A percentile compares a stretch with the other conserved stretches of the same genome.
These are phyloP conservation scores for Craniophora ligustri DNA, from an alignment of 2,888 invertebrate genomes.

Conservation along the genomic window DNA sequence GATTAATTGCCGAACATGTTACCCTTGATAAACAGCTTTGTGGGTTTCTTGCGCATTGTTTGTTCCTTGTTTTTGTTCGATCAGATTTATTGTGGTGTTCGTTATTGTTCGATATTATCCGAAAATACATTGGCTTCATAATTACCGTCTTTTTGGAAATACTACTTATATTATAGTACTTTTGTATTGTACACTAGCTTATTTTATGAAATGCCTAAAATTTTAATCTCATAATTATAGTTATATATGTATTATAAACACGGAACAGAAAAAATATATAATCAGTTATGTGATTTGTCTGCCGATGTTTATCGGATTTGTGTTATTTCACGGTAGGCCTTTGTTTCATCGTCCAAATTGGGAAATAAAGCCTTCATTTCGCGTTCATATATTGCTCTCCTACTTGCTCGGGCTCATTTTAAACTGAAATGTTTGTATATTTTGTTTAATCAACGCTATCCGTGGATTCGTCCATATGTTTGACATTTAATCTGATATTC, in stretches of 20 bases:
- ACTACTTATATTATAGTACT: no score
- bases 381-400: constrained; percentile 16
- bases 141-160: not conserved
- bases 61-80: constrained; percentile 31
- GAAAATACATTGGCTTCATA: not conserved
- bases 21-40: constrained; percentile 64
- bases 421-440: constrained; percentile 35
- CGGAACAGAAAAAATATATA: no score
- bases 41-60: constrained; percentile 36
- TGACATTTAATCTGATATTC: constrained; percentile 37
- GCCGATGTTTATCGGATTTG: constrained; percentile 11
- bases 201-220: no score
- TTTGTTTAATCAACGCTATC: constrained; percentile 44
- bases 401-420: constrained; percentile 26
- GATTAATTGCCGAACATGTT: constrained; percentile 74
- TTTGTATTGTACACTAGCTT: no score
- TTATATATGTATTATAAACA: no score
- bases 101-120: constrained; percentile 1
- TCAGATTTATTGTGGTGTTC: constrained; percentile 12
- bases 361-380: constrained; percentile 28
- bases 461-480: constrained; percentile 26
- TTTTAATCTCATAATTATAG: no score
- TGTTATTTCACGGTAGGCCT: no score
- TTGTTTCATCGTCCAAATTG: no score
- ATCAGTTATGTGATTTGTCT: no score